These are phyloP conservation scores for Thereuonema tuberculata DNA, from an alignment of 1,140 invertebrate genomes.

Conservation along the genomic window DNA sequence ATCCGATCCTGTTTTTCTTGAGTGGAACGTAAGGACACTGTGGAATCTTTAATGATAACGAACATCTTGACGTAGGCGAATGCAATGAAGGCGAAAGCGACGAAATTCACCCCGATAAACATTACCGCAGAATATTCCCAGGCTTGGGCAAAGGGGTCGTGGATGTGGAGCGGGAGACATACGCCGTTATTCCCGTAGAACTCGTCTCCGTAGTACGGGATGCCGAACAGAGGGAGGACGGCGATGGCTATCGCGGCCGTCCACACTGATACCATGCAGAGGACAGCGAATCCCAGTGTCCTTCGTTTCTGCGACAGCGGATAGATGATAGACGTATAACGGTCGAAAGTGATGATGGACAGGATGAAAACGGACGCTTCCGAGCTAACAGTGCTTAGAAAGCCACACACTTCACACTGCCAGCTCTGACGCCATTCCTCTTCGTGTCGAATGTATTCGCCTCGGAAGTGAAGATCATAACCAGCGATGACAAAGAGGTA, in stretches of 20 bases:
- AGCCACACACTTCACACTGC: slow-evolving; percentile 10
- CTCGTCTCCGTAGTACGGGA: slow-evolving; percentile 23
- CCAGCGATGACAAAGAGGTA: slow-evolving; percentile 33
- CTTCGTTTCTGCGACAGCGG: slow-evolving; percentile 23
- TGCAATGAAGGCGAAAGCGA: slow-evolving; percentile 33
- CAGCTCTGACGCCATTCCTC: slow-evolving; percentile 25
- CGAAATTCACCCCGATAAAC: slow-evolving; percentile 20
- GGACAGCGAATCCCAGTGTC: slow-evolving; percentile 23
- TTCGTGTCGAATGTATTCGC: slow-evolving; percentile 28
- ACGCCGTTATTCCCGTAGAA: slow-evolving; percentile 27
- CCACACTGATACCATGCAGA: slow-evolving; percentile 24
- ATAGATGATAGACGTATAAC: slow-evolving; percentile 27
- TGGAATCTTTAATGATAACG: slow-evolving; percentile 39
- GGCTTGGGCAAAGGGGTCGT: slow-evolving; percentile 19
- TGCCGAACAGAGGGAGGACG: slow-evolving; percentile 24
- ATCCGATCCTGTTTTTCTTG: slow-evolving; percentile 39
- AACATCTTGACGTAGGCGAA: slow-evolving; percentile 39
- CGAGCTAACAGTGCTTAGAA: slow-evolving; percentile 19
- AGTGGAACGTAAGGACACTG: slow-evolving; percentile 39
- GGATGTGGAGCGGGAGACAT: slow-evolving; percentile 26
- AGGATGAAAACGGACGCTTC: slow-evolving; percentile 33
- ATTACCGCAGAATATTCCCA: slow-evolving; percentile 26
- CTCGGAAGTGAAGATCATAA: slow-evolving; percentile 28
- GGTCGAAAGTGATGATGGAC: slow-evolving; percentile 39
- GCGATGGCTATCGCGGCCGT: slow-evolving; percentile 22